These are phyloP conservation scores for Drosophila bifasciata DNA, from an alignment of 1,140 invertebrate species.

Conservation along the genomic window DNA sequence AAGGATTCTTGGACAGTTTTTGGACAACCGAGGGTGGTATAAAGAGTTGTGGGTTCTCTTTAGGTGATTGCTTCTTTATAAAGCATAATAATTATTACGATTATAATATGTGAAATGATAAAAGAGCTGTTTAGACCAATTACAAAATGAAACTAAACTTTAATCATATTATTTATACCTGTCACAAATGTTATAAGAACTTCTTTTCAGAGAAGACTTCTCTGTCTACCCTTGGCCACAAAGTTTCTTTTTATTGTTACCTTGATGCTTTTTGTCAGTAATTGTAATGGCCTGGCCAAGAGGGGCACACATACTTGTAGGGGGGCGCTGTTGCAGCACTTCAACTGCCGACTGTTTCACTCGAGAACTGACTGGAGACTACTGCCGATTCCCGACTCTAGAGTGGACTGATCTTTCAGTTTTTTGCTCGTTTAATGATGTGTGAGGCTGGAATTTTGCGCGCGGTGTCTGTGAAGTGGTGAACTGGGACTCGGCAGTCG, in stretches of 20 bases:
- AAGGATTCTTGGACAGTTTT: constrained; percentile 47
- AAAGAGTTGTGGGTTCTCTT: background rate
- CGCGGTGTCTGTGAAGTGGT: constrained; percentile 73
- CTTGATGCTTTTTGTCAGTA: constrained; percentile 82
- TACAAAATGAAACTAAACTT: background rate
- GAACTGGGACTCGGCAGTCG: constrained; percentile 29
- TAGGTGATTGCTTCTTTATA: background rate
- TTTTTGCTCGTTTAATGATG: constrained; percentile 80
- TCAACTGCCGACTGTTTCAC: constrained; percentile 34
- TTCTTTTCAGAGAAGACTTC: constrained; percentile 3
- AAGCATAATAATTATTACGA: background rate
- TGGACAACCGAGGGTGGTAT: constrained; percentile 29
- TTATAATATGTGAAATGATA: background rate
- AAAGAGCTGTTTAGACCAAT: background rate
- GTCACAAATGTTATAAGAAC: background rate
- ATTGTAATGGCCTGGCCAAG: constrained; percentile 71
- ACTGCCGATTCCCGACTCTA: constrained; percentile 14
- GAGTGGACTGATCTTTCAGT: constrained; percentile 29
- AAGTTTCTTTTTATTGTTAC: constrained; percentile 70
- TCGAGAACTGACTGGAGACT: constrained; percentile 16
- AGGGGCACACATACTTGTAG: background rate
- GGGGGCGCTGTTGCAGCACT: constrained; percentile 49
- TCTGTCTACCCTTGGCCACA: constrained; percentile 35
- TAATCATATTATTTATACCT: background rate
- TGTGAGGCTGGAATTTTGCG: constrained; percentile 81